These are phyloP conservation scores for Sebastes dallii DNA, from an alignment of 2,797 vertebrate species.

Conservation along the genomic window DNA sequence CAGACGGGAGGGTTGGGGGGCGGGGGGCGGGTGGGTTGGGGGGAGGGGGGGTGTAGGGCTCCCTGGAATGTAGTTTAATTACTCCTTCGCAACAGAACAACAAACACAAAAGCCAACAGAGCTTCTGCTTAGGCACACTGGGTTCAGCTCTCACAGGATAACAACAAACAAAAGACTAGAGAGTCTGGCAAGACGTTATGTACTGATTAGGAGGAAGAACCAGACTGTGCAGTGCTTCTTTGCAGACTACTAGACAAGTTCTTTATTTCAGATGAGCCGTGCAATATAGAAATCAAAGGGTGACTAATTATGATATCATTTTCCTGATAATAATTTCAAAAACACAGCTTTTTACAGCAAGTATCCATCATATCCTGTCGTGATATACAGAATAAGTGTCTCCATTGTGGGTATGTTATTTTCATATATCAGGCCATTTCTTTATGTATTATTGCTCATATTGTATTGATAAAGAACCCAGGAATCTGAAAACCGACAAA, in stretches of 20 bases:
- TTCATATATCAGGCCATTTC: background rate
- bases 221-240: background rate
- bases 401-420: background rate
- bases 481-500: background rate
- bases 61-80: constrained; percentile 46
- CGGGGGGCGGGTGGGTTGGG: too few species aligned
- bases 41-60: background rate
- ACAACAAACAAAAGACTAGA: constrained; percentile 27
- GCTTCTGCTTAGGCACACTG: constrained; percentile 16
- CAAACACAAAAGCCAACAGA: constrained; percentile 28
- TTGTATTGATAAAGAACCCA: background rate
- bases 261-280: background rate
- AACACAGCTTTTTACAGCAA: background rate
- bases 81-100: constrained; percentile 43
- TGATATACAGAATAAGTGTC: background rate
- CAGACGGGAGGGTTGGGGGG: background rate
- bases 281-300: background rate
- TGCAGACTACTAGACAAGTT: background rate
- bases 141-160: constrained; percentile 22
- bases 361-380: background rate
- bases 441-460: background rate
- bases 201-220: constrained; percentile 12
- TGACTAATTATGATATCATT: background rate
- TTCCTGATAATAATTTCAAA: too few species aligned
- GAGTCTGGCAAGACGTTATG: background rate